Conservation (phyloP, 2,797 vertebrate species). For the Fistularia commersonii region DNA sequence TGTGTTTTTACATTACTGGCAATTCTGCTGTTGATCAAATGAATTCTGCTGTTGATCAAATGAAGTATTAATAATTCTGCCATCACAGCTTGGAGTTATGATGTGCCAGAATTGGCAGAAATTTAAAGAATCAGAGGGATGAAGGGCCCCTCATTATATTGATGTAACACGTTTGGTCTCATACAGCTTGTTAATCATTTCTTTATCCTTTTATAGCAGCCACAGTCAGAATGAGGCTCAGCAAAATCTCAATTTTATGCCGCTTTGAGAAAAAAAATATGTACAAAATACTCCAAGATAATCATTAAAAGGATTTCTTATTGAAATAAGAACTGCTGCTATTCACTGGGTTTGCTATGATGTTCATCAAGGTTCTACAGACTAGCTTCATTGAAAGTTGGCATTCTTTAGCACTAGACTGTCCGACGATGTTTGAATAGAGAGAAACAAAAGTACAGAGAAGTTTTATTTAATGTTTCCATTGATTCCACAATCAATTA, state of each 20-base stretch:
- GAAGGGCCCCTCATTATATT: constrained; percentile 54
- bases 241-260: constrained; percentile 69
- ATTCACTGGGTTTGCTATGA: constrained; percentile 58
- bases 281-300: constrained; percentile 68
- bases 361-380: constrained; percentile 59
- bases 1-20: too few species aligned
- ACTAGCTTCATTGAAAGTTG: constrained; percentile 69
- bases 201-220: constrained; percentile 53
- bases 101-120: constrained; percentile 41
- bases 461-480: constrained; percentile 31
- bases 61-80: constrained; percentile 36
- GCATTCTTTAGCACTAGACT: constrained; percentile 36
- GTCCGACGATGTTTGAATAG: constrained; percentile 41
- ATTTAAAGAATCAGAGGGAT: constrained; percentile 54
- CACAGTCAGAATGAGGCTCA: constrained; percentile 47
- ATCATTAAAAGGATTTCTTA: constrained; percentile 69
- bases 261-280: constrained; percentile 67
- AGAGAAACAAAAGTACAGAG: constrained; percentile 31
- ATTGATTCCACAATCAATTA: constrained; percentile 11
- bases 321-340: constrained; percentile 61
- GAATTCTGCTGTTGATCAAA: constrained; percentile 11
- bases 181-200: constrained; percentile 60
- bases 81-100: constrained; percentile 29
- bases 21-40: constrained; percentile 7
- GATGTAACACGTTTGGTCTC: constrained; percentile 61